Evolutionary conservation across 2,797 vertebrate species (phyloP), one percentile per base, ranked within the genome.

Genomic region (Peromyscus aztecus): DNA sequence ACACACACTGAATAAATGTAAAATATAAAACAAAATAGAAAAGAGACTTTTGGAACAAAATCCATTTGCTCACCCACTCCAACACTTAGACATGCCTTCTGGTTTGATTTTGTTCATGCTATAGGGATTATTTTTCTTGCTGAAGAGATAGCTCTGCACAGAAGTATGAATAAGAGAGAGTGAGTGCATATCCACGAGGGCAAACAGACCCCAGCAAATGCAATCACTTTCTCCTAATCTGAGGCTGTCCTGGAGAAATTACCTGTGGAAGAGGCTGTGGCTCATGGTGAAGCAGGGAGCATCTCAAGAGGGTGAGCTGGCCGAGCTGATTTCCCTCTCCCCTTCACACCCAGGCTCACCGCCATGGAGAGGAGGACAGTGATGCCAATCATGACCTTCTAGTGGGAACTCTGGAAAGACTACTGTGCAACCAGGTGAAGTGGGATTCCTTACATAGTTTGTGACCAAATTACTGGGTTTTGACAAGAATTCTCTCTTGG

Each of bases 231-330:
- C 96, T 98, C 82, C 63, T 31, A 59, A 91, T 95, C 83, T 94
- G 92, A 95, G 94, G 67, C 96, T 97, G 95, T 98, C 97, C 97
- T 98, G 63, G 95, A 96, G 94, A 98, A 98, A 98, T 90, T 86
- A 90, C 94, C 95, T 96, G 91, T 52, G 94, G 97, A 94, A 52
- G 96, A 92, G 49, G 43, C 61, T 31, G 0, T 61, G 86, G 94
- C 96, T 77, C 69, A 87, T 52, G 40, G 65, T 9, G 37, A 82
- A 80, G 67, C 0, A 14, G 69, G 37, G 73, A 93, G 71, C 89
- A 61, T 87, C 87, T 95, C 94, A 49, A 81, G 80, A 49, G 78
- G 81, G 40, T 49, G 65, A 94, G 61, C 83, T 14, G 23, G 83
- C n/a, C 13, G 84, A 95, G 49, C 75, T 86, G 11, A 95, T 96